A percentile compares a stretch with the other conserved stretches of the same genome.
Conservation (phyloP, 2,113 vertebrate genomes). For the Coracopsis vasa region DNA sequence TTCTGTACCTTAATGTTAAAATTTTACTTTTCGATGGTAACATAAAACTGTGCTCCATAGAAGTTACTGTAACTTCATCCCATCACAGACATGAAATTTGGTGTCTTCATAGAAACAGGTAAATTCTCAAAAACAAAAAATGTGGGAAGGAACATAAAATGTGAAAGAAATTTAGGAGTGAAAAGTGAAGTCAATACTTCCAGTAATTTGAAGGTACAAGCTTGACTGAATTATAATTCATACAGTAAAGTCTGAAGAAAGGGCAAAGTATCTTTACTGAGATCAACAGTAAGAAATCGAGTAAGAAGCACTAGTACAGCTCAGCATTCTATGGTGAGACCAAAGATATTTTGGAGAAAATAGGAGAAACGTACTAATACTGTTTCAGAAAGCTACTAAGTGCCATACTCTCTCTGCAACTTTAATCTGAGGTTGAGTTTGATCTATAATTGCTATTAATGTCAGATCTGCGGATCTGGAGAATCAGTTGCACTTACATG, state of each 20-base stretch:
- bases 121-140: neutral
- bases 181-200: neutral
- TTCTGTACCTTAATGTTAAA: neutral
- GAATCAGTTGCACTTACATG: neutral
- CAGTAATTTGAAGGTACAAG: neutral
- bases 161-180: neutral
- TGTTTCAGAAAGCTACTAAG: neutral
- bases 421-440: neutral
- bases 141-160: neutral
- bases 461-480: neutral
- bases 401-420: neutral
- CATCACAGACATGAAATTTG: neutral
- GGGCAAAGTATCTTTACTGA: neutral
- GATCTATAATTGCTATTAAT: neutral
- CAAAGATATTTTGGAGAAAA: neutral
- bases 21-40: neutral
- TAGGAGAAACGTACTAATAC: neutral
- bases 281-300: neutral
- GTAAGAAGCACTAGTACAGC: neutral
- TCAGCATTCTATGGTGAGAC: neutral
- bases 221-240: neutral
- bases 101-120: neutral
- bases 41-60: neutral
- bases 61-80: neutral
- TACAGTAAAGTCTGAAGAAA: neutral